Base-by-base conservation (phyloP, 2,888 invertebrate genomes). In the Cenopis cana region DNA sequence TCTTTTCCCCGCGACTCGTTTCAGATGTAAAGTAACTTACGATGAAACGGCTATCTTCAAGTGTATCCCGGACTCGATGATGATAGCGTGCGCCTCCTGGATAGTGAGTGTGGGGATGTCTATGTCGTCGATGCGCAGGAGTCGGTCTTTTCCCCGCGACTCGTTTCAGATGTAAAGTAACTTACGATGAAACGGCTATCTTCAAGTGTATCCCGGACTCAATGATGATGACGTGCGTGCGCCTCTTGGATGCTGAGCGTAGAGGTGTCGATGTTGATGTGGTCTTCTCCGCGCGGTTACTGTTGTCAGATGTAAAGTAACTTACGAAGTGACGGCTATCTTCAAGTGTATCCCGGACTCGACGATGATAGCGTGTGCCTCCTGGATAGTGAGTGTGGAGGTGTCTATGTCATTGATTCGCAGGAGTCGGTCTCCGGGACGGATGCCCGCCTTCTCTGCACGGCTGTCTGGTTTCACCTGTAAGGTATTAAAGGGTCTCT, bases 211-310 rank as follows among this genome's bases (percentile, higher is more conserved):
- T 82, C 2, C 90, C 91, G 0, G 90, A 87, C 36, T 86, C 83
- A 6, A 90, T 66, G 68, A 91, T 87, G 60, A 90, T 86, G 49
- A 87, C 82, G 68, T 91, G 87, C 82, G 68, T 91, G 91, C 0
- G 91, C 91, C 76, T 91, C 82, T 69, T 91, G 85, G 36, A 91
- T 86, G n/a, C 89, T 89, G 64, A 91, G 83, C 10, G 86, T 88
- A 9, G 88, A 84, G 5, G 90, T 90, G 73, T 89, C 89, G 11
- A 88, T 81, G 72, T 87, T 91, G 66, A 89, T 91, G 77, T 91
- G 33, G 33, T 0, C 33, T 33, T 33, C 33, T 33, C 50, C 4
- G 10, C 10, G 18, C 11, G 9, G 73, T 90, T 90, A 50, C n/a
- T 18, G 11, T 2, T 18, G 9, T 18, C 50, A 18, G 9, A 17